These are phyloP conservation scores for Pachyuromys duprasi DNA, from an alignment of 2,797 vertebrate species.

Conservation along the genomic window DNA sequence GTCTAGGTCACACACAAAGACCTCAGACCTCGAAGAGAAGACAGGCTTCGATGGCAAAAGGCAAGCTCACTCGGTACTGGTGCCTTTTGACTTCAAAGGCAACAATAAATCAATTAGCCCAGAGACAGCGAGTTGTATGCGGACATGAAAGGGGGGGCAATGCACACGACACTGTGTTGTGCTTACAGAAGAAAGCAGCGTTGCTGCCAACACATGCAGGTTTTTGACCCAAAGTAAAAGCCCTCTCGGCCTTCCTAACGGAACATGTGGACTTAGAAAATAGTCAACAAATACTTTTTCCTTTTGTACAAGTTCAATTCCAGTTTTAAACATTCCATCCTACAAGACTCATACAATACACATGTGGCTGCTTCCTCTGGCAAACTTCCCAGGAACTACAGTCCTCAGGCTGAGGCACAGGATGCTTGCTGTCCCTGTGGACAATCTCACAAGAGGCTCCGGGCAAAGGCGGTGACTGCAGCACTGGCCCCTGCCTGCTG, in stretches of 20 bases:
- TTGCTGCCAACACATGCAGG: not conserved
- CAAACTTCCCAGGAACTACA: not conserved
- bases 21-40: not conserved
- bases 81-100: constrained; percentile 65
- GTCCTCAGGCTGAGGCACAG: not conserved
- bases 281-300: not conserved
- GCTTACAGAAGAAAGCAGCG: not conserved
- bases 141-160: not conserved
- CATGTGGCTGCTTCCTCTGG: not conserved
- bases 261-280: not conserved
- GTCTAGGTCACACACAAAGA: constrained; percentile 25
- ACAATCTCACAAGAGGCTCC: not conserved
- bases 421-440: not conserved
- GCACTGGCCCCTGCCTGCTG: accelerated
- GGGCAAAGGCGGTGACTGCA: not conserved
- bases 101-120: constrained; percentile 34
- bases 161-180: accelerated
- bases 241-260: not conserved
- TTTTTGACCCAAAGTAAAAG: not conserved
- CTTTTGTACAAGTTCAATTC: constrained; percentile 13
- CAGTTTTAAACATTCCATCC: not conserved
- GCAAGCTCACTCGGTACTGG: not conserved
- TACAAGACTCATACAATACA: not conserved
- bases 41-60: not conserved
- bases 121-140: not conserved